phyloP scores from a whole-genome alignment of 1,140 invertebrate genomes.

The Drosophila bifasciata region DNA sequence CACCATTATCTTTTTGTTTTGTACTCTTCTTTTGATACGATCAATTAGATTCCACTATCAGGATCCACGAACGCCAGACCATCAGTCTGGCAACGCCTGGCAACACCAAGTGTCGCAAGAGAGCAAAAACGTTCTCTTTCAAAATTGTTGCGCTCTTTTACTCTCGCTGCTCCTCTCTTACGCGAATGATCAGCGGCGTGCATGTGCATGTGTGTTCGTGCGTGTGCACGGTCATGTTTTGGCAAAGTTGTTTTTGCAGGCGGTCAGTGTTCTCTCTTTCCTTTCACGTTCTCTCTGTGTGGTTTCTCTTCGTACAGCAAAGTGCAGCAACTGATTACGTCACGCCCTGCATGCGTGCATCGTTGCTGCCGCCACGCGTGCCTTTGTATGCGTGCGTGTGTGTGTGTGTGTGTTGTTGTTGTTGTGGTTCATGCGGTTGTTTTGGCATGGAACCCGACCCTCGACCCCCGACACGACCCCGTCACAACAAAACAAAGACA shows the following conservation, averaged over 20 bases:
- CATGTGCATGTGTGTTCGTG: conserved; percentile 7
- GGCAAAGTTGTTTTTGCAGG: not conserved
- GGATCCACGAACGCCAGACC: too few species aligned
- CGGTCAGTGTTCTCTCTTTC: not conserved
- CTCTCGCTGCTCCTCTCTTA: not conserved
- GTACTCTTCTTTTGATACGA: too few species aligned
- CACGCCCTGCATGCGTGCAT: conserved; percentile 45
- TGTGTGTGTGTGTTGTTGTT: conserved; percentile 5
- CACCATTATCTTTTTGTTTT: too few species aligned
- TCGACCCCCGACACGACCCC: too few species aligned
- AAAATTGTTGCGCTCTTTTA: conserved; percentile 49
- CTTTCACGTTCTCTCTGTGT: not conserved
- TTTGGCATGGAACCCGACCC: not conserved
- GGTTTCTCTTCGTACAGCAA: conserved; percentile 10
- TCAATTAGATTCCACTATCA: too few species aligned
- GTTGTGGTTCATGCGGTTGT: not conserved
- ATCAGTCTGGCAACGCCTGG: too few species aligned
- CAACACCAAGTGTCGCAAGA: conserved; percentile 25
- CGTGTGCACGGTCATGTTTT: conserved; percentile 12
- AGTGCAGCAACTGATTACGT: conserved; percentile 55
- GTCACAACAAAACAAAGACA: conserved; percentile 2
- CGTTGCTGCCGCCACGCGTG: not conserved
- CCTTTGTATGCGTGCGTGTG: not conserved
- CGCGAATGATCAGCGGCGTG: not conserved
- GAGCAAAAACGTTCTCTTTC: conserved; percentile 4